phyloP scores from a whole-genome alignment of 2,113 vertebrate genomes.

The Mixornis gularis region DNA sequence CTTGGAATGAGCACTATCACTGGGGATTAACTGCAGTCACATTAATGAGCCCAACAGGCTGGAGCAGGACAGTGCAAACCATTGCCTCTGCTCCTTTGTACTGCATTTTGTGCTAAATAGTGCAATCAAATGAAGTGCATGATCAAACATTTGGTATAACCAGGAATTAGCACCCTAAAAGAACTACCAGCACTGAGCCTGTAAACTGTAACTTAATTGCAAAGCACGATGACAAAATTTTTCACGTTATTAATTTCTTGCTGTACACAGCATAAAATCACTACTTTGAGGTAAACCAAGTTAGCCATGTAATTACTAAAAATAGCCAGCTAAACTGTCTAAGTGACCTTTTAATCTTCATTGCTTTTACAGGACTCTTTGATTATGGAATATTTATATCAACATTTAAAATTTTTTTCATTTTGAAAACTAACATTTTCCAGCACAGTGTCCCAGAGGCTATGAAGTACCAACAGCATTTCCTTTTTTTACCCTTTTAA shows the following conservation, averaged over 20 bases:
- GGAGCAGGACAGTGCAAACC: not conserved
- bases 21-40: not conserved
- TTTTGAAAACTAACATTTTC: not conserved
- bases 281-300: not conserved
- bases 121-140: not conserved
- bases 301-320: not conserved
- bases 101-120: not conserved
- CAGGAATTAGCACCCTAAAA: not conserved
- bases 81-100: rapidly evolving
- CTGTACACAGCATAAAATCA: not conserved
- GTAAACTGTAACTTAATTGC: not conserved
- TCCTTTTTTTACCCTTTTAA: not conserved
- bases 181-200: not conserved
- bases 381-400: not conserved
- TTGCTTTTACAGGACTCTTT: not conserved
- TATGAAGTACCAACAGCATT: not conserved
- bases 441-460: not conserved
- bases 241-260: not conserved
- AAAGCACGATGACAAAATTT: not conserved
- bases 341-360: not conserved
- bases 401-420: not conserved
- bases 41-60: not conserved
- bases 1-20: not conserved
- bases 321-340: not conserved
- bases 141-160: not conserved